Percentiles rank a stretch among this genome's conserved stretches.
Conservation (phyloP, 2,113 vertebrate genomes). For the Zosterops japonicus region DNA sequence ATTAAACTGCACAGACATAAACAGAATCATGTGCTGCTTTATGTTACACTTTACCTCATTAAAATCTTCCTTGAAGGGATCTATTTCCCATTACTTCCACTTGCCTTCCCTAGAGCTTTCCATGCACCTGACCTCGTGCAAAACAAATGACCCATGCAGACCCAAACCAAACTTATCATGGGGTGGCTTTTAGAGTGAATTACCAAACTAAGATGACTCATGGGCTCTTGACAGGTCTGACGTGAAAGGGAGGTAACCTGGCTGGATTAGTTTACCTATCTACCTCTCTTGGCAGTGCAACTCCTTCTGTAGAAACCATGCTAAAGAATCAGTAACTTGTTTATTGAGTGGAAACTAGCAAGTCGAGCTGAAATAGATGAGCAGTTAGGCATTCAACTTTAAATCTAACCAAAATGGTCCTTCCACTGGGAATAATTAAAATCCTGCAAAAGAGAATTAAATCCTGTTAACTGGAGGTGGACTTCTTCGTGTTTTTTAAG, state of each 20-base stretch:
- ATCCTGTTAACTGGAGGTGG: not conserved
- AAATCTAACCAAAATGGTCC: not conserved
- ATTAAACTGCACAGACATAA: not conserved
- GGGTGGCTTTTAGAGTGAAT: not conserved
- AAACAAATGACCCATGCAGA: not conserved
- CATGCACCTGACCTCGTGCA: not conserved
- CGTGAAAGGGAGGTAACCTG: not conserved
- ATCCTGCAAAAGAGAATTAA: not conserved
- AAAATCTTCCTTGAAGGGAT: not conserved
- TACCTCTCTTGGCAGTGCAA: not conserved
- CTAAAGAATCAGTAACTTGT: not conserved
- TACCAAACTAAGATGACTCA: not conserved
- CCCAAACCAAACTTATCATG: accelerated
- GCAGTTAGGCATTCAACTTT: not conserved
- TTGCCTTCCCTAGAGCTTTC: not conserved
- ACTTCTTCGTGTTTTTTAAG: not conserved
- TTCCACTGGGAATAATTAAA: not conserved
- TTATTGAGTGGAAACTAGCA: not conserved
- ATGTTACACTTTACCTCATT: not conserved
- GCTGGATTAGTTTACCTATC: not conserved
- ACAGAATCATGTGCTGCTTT: not conserved
- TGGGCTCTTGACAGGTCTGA: not conserved
- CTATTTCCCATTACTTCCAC: not conserved
- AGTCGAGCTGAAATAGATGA: not conserved
- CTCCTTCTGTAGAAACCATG: not conserved